Percentiles rank a stretch among this genome's conserved stretches.
Conservation (phyloP, 1,140 invertebrate genomes). For the Adelges cooleyi region DNA sequence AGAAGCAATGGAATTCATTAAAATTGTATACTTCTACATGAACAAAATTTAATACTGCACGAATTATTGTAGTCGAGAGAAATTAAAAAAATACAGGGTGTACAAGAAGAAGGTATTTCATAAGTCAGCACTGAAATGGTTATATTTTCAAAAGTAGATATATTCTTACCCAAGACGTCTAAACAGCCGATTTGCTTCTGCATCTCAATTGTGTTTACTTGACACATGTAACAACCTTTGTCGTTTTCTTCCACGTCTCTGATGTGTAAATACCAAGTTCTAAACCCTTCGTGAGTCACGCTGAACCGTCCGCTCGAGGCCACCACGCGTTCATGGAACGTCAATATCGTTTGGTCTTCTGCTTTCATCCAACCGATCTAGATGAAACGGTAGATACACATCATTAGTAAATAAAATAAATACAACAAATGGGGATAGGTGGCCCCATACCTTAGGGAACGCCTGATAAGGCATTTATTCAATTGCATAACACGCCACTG, state of each 20-base stretch:
- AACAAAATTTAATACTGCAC: too few species aligned
- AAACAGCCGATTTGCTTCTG: conserved; percentile 77
- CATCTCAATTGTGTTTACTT: conserved; percentile 80
- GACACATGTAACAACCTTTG: conserved; percentile 68
- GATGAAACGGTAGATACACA: conserved; percentile 35
- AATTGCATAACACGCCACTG: too few species aligned
- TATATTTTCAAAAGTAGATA: too few species aligned
- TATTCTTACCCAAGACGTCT: conserved; percentile 42
- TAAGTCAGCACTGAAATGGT: too few species aligned
- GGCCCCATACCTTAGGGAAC: too few species aligned
- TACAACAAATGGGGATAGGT: neutral
- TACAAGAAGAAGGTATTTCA: too few species aligned
- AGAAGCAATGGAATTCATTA: too few species aligned
- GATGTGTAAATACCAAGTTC: conserved; percentile 67
- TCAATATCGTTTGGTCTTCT: conserved; percentile 78
- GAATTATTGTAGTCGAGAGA: too few species aligned
- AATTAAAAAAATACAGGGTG: too few species aligned
- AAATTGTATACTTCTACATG: too few species aligned
- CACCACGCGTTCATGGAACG: conserved; percentile 72
- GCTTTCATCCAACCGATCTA: conserved; percentile 85
- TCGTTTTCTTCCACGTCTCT: conserved; percentile 58
- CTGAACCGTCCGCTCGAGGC: conserved; percentile 73
- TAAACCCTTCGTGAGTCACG: conserved; percentile 59
- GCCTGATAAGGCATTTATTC: too few species aligned
- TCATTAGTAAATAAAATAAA: conserved; percentile 10